Conservation (phyloP, 2,888 invertebrate genomes). For the Tetragnatha montana region DNA sequence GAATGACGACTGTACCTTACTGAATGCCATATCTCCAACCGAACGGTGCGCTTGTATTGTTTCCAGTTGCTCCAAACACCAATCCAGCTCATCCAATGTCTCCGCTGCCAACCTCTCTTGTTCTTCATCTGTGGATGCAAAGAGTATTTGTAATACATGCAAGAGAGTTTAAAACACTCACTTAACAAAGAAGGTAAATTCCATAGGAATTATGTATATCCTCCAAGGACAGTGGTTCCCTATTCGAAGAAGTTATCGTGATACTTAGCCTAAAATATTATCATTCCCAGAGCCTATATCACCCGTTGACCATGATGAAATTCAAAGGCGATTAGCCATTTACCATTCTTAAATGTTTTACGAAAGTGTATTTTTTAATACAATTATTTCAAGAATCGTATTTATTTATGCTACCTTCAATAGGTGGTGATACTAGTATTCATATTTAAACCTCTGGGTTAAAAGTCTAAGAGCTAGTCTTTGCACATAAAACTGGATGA, state of each 20-base stretch:
- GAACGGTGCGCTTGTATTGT: constrained; percentile 99
- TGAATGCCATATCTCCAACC: constrained; percentile 99
- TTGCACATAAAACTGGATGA: too few relatives aligned
- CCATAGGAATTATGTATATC: not conserved
- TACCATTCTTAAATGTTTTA: too few relatives aligned
- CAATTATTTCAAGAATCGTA: too few relatives aligned
- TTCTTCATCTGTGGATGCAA: constrained; percentile 86
- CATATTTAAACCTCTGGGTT: too few relatives aligned
- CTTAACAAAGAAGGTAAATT: not conserved
- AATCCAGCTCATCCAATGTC: constrained; percentile 98
- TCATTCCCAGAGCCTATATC: too few relatives aligned
- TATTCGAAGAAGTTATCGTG: not conserved
- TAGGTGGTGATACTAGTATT: too few relatives aligned
- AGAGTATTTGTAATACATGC: not conserved
- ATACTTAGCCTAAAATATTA: too few relatives aligned
- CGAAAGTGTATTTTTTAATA: too few relatives aligned
- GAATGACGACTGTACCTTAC: constrained; percentile 84
- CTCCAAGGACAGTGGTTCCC: not conserved
- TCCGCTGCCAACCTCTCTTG: constrained; percentile 92
- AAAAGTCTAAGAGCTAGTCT: too few relatives aligned
- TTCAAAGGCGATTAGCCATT: too few relatives aligned
- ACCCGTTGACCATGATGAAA: too few relatives aligned
- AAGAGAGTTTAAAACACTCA: not conserved
- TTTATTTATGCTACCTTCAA: too few relatives aligned
- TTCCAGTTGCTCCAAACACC: constrained; percentile 99